These are phyloP conservation scores for Thereuonema tuberculata DNA, from an alignment of 1,140 invertebrate genomes.

Conservation along the genomic window DNA sequence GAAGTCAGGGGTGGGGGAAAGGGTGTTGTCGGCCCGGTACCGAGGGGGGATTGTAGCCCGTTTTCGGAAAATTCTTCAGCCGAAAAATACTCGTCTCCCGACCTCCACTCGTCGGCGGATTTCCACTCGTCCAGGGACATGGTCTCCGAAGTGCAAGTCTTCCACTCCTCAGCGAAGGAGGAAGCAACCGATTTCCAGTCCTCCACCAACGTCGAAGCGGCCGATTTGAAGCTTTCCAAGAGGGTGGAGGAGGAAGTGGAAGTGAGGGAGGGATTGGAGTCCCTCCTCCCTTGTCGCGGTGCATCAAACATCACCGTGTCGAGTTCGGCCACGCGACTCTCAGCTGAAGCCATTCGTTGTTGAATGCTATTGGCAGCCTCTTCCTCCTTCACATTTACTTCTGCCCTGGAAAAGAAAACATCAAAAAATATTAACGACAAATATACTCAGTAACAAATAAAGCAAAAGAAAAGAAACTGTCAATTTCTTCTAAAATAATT, in stretches of 20 bases:
- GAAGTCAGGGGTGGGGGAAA: too few species aligned
- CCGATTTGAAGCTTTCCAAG: not conserved
- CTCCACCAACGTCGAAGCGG: not conserved
- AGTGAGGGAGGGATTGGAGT: not conserved
- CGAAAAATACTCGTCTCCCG: not conserved
- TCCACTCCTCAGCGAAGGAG: not conserved
- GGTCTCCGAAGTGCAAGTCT: not conserved
- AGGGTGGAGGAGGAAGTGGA: not conserved
- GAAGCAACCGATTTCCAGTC: constrained; percentile 4
- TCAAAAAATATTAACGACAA: too few species aligned
- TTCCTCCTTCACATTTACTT: not conserved
- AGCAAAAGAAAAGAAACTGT: too few species aligned
- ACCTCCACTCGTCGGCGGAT: not conserved
- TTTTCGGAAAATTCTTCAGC: not conserved
- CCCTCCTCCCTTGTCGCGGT: too few species aligned
- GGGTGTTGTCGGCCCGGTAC: too few species aligned
- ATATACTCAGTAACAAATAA: too few species aligned
- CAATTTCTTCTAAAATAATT: too few species aligned
- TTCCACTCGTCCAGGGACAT: not conserved
- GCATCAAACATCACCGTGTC: too few species aligned
- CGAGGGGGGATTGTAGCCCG: not conserved
- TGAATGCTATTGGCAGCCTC: not conserved
- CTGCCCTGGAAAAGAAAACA: constrained; percentile 17
- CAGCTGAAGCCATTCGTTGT: not conserved
- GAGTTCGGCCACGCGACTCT: not conserved